Evolutionary conservation across 2,797 vertebrate genomes (phyloP).

Genomic region (Lepidocolaptes lacrymiger): DNA sequence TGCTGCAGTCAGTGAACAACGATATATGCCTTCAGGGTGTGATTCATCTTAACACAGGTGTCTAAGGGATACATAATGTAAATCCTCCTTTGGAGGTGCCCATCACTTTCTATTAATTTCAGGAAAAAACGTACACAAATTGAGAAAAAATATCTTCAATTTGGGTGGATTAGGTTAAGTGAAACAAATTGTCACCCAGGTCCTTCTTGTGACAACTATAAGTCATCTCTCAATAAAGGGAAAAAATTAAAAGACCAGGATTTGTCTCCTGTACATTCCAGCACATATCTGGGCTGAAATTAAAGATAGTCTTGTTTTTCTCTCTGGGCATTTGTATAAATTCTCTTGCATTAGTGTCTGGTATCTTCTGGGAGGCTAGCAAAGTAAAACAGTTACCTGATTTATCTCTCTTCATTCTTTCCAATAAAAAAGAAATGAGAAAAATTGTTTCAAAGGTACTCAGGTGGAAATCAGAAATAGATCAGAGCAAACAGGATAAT

Average conservation of each 20-base stretch:
- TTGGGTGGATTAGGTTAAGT: neutral
- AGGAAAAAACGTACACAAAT: neutral
- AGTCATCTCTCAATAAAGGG: neutral
- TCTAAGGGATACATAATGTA: neutral
- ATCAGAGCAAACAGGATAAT: neutral
- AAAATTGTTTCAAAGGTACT: neutral
- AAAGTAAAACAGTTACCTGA: neutral
- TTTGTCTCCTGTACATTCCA: neutral
- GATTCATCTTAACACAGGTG: neutral
- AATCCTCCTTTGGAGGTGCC: neutral
- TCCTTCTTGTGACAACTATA: neutral
- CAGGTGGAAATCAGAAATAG: neutral
- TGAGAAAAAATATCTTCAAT: neutral
- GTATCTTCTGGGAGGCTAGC: neutral
- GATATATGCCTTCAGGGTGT: neutral
- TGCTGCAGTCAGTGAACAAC: neutral
- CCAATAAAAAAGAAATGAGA: neutral
- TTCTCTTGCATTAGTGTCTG: neutral
- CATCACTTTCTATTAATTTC: neutral
- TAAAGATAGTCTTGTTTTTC: neutral
- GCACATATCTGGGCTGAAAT: neutral
- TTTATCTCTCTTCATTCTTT: neutral
- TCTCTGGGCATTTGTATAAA: neutral
- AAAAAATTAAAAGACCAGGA: neutral
- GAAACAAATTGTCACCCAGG: neutral